phyloP scores from a whole-genome alignment of 2,113 vertebrate species.

The Labeo catla region DNA sequence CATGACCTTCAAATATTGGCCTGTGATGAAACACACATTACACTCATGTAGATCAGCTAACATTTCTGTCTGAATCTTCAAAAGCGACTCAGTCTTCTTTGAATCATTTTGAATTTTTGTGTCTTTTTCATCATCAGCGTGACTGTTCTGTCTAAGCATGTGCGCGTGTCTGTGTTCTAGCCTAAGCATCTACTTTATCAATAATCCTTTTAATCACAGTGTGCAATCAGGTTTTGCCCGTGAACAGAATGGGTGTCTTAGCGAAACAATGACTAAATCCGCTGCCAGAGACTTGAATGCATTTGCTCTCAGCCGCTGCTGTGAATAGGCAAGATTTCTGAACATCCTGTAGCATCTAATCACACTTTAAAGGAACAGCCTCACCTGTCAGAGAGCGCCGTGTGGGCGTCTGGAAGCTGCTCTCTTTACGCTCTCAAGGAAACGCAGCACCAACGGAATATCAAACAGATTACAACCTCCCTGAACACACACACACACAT shows the following conservation, averaged over 20 bases:
- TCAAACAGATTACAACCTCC: slow-evolving; percentile 31
- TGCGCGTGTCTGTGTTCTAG: slow-evolving; percentile 6
- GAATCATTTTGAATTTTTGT: not conserved
- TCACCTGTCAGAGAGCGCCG: slow-evolving; percentile 59
- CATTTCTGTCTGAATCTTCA: not conserved
- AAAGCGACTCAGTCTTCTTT: not conserved
- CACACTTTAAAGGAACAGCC: slow-evolving; percentile 52
- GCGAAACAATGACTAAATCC: slow-evolving; percentile 7
- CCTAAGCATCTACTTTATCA: not conserved
- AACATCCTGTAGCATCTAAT: slow-evolving; percentile 56
- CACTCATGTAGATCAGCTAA: not conserved
- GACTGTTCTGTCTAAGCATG: slow-evolving; percentile 7
- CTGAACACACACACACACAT: not conserved
- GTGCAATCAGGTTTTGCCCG: not conserved
- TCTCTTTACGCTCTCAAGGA: slow-evolving; percentile 27
- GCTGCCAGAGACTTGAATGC: not conserved
- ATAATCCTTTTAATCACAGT: not conserved
- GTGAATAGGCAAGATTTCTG: not conserved
- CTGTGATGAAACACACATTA: not conserved
- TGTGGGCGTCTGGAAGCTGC: slow-evolving; percentile 34
- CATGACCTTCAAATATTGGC: not conserved
- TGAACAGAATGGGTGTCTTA: not conserved
- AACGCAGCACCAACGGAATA: slow-evolving; percentile 27
- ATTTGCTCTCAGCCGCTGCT: not conserved
- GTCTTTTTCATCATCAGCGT: not conserved